Base-by-base conservation (phyloP, 2,797 vertebrate genomes). In the Pogoniulus pusillus region DNA sequence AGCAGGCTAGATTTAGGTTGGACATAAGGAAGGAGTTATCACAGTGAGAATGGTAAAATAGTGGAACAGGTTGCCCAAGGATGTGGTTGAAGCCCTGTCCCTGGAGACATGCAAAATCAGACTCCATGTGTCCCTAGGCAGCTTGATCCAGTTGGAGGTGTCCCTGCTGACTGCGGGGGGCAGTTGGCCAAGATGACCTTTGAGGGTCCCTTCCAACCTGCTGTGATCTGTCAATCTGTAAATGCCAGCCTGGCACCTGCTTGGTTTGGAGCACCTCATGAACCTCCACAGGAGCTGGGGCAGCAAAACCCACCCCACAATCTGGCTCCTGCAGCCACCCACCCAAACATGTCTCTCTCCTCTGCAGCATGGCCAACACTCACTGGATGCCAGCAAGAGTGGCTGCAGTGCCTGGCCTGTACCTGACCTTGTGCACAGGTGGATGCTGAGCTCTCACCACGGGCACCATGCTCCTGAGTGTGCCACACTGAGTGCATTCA, bases 331-430 rank as follows among this genome's bases (percentile, higher is more conserved):
- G 7, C 60, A 62, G 29, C 45, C 77, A 49, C 34, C 45, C 55
- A 13, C 32, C 49, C 39, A 19, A 47, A 32, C 45, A 16, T 2
- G 2, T 30, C 34, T 70, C 24, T 29, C 34, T 34, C 59, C 68
- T 16, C 10, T 4, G 65, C 60, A 23, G 26, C 0, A 0, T 0
- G 3, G 37, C 8, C 0, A 0, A 2, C 0, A 0, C 62, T 70
- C 75, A 16, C 30, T 5, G 3, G 81, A 69, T 6, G 47, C 24
- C 1, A 5, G 34, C 20, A 8, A 7, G 34, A 23, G 53, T 7
- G 0, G 20, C 55, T 9, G 57, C 0, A 4, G 64, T 22, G 45
- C 57, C 65, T 69, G 0, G 0, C 43, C 0, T 1, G 62, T 47
- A 17, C 54, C 73, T 5, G 4, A 3, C 34, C 3, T 1, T 11